Conservation (phyloP, 1,140 invertebrate genomes). For the Drosophila gunungcola region DNA sequence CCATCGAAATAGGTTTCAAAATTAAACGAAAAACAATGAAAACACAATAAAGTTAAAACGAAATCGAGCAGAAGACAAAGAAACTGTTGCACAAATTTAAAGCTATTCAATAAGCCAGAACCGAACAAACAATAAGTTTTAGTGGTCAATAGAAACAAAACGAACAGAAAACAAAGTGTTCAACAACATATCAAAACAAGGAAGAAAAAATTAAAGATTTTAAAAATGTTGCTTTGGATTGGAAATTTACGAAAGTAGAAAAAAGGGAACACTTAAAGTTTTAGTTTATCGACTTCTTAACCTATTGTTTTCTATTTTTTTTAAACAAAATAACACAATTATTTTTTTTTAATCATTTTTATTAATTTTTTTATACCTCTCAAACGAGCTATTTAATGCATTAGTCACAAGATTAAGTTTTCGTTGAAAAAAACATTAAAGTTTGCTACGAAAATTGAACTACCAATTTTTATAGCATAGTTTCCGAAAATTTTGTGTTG, state of each 20-base stretch:
- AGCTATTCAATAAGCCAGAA: constrained; percentile 25
- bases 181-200: constrained; percentile 17
- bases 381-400: too few species aligned
- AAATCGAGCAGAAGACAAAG: background rate
- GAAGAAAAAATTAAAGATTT: constrained; percentile 4
- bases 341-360: too few species aligned
- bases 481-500: too few species aligned
- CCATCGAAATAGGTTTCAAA: constrained; percentile 72
- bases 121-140: constrained; percentile 1
- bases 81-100: constrained; percentile 4
- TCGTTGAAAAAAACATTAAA: too few species aligned
- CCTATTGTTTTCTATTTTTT: too few species aligned
- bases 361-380: too few species aligned
- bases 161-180: background rate
- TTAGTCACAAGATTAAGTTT: too few species aligned
- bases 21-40: constrained; percentile 37
- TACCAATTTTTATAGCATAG: too few species aligned
- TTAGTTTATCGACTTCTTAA: background rate
- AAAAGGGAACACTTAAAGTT: background rate
- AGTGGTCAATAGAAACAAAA: constrained; percentile 5
- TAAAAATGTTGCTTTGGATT: background rate
- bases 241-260: too few species aligned
- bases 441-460: too few species aligned
- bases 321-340: too few species aligned
- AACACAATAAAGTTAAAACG: constrained; percentile 1